Evolutionary conservation across 2,888 invertebrate species (phyloP).

Genomic region (Atethmia centrago): DNA sequence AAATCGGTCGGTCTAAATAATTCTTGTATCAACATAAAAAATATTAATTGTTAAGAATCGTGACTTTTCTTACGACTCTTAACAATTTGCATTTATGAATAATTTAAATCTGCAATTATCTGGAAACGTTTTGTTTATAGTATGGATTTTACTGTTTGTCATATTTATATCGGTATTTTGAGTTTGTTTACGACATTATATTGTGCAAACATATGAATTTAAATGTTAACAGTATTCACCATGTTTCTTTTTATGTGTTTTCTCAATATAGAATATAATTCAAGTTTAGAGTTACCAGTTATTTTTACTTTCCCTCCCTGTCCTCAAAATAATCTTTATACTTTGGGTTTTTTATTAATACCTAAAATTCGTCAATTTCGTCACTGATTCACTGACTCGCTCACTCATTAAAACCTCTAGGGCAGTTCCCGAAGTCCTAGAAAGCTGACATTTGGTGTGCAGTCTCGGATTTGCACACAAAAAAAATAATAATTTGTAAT

Average conservation of each 20-base stretch:
- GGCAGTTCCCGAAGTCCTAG: too few relatives aligned
- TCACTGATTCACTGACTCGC: neutral
- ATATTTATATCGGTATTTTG: conserved; percentile 12
- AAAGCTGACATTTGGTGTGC: too few relatives aligned
- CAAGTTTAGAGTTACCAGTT: neutral
- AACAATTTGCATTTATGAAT: conserved; percentile 48
- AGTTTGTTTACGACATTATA: conserved; percentile 17
- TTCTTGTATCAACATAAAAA: conserved; percentile 31
- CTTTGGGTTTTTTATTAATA: neutral
- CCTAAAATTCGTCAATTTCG: neutral
- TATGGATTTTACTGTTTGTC: conserved; percentile 21
- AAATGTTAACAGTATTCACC: neutral
- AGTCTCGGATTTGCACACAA: too few relatives aligned
- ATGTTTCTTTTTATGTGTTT: conserved; percentile 5
- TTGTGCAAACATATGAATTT: conserved; percentile 14
- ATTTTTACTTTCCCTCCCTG: conserved; percentile 12
- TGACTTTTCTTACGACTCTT: conserved; percentile 15
- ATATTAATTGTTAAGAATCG: conserved; percentile 14
- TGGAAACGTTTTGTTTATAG: conserved; percentile 11
- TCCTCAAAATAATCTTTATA: neutral
- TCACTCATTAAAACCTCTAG: too few relatives aligned
- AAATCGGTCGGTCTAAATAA: neutral
- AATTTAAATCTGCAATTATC: conserved; percentile 8
- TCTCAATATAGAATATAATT: conserved; percentile 6
- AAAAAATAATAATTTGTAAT: too few relatives aligned